A percentile compares a stretch with the other conserved stretches of the same genome.
Evolutionary conservation across 2,888 invertebrate species (phyloP).

Genomic region (Trachelus iudaicus): DNA sequence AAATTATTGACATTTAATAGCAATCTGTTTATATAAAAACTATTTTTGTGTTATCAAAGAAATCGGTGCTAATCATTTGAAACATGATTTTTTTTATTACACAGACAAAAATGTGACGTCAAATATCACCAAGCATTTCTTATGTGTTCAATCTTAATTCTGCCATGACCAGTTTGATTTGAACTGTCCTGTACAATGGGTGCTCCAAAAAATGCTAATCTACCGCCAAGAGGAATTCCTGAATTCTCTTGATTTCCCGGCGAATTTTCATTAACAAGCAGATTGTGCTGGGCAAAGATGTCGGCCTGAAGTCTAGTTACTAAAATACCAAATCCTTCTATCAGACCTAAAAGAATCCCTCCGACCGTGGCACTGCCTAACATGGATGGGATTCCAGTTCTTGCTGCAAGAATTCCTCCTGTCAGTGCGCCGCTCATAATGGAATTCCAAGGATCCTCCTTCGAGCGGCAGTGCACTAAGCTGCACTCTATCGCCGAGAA

Average conservation of each 20-base stretch:
- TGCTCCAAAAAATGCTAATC: neutral
- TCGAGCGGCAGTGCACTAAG: conserved; percentile 87
- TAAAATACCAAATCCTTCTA: conserved; percentile 95
- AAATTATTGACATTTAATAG: neutral
- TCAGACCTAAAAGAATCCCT: conserved; percentile 91
- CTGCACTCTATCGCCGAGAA: conserved; percentile 97
- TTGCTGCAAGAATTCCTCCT: conserved; percentile 91
- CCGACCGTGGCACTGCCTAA: conserved; percentile 94
- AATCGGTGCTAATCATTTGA: neutral
- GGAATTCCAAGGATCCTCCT: conserved; percentile 97
- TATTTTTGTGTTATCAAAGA: neutral
- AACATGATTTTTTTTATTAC: neutral
- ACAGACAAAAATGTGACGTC: neutral
- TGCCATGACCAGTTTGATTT: neutral
- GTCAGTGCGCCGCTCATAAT: conserved; percentile 93
- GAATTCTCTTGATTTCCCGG: neutral
- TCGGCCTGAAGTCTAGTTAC: conserved; percentile 91
- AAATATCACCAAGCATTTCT: neutral
- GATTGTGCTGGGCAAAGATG: conserved; percentile 86
- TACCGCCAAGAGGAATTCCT: neutral
- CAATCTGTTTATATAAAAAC: neutral
- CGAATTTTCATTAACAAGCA: conserved; percentile 71
- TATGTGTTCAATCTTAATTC: neutral
- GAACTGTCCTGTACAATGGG: neutral
- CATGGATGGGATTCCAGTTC: conserved; percentile 89